These are phyloP conservation scores for Hetaerina titia DNA, from an alignment of 2,888 invertebrate species.

Conservation along the genomic window DNA sequence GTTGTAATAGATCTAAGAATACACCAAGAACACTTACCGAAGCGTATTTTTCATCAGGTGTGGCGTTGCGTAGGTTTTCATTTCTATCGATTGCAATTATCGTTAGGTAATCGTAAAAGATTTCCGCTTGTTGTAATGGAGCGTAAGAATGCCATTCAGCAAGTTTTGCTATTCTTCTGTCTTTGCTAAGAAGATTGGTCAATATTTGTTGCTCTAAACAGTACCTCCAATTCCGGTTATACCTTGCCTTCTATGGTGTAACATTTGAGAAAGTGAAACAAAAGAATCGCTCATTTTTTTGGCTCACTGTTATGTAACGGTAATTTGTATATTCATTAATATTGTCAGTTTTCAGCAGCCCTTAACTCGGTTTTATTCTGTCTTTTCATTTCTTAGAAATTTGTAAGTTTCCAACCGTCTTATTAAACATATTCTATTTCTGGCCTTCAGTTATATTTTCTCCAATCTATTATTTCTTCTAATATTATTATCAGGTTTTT, in stretches of 20 bases:
- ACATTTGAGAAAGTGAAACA: neutral
- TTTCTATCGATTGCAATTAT: neutral
- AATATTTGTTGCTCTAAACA: neutral
- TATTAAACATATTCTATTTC: too few relatives aligned
- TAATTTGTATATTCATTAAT: neutral
- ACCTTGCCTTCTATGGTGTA: neutral
- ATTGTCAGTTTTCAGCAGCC: neutral
- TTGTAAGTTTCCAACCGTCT: too few relatives aligned
- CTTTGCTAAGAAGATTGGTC: neutral
- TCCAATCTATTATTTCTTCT: too few relatives aligned
- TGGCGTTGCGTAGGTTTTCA: neutral
- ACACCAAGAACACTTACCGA: neutral
- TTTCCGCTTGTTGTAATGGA: conserved; percentile 44
- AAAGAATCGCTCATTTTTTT: neutral
- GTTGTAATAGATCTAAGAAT: neutral
- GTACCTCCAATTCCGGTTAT: neutral
- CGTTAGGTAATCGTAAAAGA: conserved; percentile 43
- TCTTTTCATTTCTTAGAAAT: too few relatives aligned
- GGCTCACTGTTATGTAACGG: neutral
- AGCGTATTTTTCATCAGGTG: conserved; percentile 14
- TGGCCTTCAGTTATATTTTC: too few relatives aligned
- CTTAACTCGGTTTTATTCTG: too few relatives aligned
- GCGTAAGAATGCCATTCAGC: conserved; percentile 31
- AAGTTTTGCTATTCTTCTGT: neutral
- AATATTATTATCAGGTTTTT: too few relatives aligned